Evolutionary conservation across 2,797 vertebrate genomes (phyloP).

Genomic region (Poeciliopsis presidionis): DNA sequence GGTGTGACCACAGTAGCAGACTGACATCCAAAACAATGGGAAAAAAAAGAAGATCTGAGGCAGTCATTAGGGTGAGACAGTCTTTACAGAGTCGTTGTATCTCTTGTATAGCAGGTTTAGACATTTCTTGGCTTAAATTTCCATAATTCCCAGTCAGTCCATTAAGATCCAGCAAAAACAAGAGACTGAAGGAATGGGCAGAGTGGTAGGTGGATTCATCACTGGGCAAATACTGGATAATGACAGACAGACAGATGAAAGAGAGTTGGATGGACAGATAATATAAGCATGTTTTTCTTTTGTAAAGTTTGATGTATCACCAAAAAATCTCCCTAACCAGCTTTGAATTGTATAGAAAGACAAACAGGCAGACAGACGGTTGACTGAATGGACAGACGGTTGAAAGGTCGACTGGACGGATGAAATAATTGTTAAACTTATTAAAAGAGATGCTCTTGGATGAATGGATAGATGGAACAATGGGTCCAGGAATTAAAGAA

Average conservation of each 20-base stretch:
- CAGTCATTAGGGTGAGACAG: background rate
- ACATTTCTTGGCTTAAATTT: background rate
- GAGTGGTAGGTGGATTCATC: background rate
- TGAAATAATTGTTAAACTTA: background rate
- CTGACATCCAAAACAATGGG: slow-evolving; percentile 57
- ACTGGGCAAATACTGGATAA: background rate
- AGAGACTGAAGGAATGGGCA: background rate
- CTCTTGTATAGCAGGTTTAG: background rate
- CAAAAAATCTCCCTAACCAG: background rate
- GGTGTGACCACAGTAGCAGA: slow-evolving; percentile 50
- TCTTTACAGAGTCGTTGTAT: background rate
- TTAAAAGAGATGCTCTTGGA: background rate
- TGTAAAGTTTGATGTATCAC: background rate
- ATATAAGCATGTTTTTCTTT: background rate
- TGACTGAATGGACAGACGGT: background rate
- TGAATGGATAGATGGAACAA: slow-evolving; percentile 1
- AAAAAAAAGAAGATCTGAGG: background rate
- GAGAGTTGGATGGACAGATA: background rate
- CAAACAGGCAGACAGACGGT: background rate
- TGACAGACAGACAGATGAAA: background rate
- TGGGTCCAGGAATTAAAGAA: background rate
- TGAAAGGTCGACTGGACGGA: background rate
- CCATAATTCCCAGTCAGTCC: background rate
- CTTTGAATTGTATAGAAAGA: background rate
- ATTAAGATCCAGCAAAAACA: background rate